phyloP scores from a whole-genome alignment of 2,113 vertebrate species.

The Melanerpes aurifrons region DNA sequence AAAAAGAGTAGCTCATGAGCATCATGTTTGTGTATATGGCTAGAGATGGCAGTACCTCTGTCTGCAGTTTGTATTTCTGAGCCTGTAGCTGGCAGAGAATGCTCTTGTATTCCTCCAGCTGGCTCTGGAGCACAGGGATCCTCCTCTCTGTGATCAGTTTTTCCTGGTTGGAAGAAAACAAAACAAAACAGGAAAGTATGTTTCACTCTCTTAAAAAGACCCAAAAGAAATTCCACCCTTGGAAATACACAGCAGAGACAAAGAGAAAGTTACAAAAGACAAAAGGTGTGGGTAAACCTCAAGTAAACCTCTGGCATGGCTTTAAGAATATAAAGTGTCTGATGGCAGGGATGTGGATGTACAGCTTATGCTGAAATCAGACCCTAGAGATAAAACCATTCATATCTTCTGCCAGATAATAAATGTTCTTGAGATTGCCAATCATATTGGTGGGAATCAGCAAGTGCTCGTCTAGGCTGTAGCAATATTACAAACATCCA shows the following conservation, averaged over 20 bases:
- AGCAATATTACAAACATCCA: neutral
- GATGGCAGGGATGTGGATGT: neutral
- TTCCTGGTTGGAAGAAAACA: slow-evolving; percentile 78
- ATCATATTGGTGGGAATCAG: neutral
- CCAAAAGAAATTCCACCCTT: neutral
- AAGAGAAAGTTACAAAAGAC: neutral
- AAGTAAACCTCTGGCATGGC: neutral
- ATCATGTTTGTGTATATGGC: neutral
- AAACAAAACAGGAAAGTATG: neutral
- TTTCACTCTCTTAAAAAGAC: neutral
- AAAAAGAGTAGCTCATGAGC: neutral
- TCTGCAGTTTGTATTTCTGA: slow-evolving; percentile 86
- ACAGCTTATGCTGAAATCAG: neutral
- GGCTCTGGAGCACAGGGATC: slow-evolving; percentile 81
- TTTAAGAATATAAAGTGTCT: neutral
- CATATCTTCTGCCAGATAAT: neutral
- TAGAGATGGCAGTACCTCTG: slow-evolving; percentile 79
- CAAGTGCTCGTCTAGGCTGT: neutral
- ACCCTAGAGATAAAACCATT: neutral
- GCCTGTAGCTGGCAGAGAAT: slow-evolving; percentile 87
- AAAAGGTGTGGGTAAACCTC: neutral
- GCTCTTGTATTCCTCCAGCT: slow-evolving; percentile 90
- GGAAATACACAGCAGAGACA: neutral
- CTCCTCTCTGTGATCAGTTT: slow-evolving; percentile 84
- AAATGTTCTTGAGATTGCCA: neutral